These are phyloP conservation scores for Scophthalmus maximus DNA, from an alignment of 2,113 vertebrate genomes.

Conservation along the genomic window DNA sequence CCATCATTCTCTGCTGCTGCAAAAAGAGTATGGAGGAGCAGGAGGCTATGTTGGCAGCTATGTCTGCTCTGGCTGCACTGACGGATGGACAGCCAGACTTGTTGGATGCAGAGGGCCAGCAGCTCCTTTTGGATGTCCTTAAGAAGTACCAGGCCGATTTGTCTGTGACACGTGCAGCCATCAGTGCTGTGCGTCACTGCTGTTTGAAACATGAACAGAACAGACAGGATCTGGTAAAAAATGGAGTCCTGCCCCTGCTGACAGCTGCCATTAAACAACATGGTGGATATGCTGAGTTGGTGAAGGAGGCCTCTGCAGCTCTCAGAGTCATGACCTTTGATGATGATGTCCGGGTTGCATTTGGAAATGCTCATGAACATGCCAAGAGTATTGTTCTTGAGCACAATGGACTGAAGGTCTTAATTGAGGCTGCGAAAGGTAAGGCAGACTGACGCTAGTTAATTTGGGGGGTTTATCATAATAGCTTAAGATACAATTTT, in stretches of 20 bases:
- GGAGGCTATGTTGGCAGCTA: constrained; percentile 46
- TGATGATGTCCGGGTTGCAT: constrained; percentile 92
- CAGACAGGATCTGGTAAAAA: constrained; percentile 88
- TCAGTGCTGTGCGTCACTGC: constrained; percentile 83
- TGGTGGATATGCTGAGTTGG: constrained; percentile 67
- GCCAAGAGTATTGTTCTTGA: constrained; percentile 94
- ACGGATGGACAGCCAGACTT: constrained; percentile 94
- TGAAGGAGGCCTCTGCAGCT: constrained; percentile 83
- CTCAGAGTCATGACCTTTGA: constrained; percentile 94
- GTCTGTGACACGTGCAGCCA: constrained; percentile 59
- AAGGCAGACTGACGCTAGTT: constrained; percentile 16
- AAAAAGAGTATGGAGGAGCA: constrained; percentile 64
- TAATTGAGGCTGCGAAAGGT: constrained; percentile 93
- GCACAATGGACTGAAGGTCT: constrained; percentile 87
- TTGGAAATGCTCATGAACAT: constrained; percentile 91
- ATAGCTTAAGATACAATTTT: not conserved
- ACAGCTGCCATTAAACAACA: constrained; percentile 80
- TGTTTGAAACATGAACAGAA: constrained; percentile 95
- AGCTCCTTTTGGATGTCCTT: constrained; percentile 82
- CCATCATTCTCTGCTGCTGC: constrained; percentile 87
- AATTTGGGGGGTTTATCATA: not conserved
- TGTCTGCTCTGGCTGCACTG: constrained; percentile 82
- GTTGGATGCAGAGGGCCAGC: constrained; percentile 84
- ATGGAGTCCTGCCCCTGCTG: constrained; percentile 83
- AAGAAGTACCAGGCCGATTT: constrained; percentile 50